A percentile compares a stretch with the other conserved stretches of the same genome.
These are phyloP conservation scores for Imbricaverruca yamaguchii DNA, from an alignment of 2,888 invertebrate genomes.

Conservation along the genomic window DNA sequence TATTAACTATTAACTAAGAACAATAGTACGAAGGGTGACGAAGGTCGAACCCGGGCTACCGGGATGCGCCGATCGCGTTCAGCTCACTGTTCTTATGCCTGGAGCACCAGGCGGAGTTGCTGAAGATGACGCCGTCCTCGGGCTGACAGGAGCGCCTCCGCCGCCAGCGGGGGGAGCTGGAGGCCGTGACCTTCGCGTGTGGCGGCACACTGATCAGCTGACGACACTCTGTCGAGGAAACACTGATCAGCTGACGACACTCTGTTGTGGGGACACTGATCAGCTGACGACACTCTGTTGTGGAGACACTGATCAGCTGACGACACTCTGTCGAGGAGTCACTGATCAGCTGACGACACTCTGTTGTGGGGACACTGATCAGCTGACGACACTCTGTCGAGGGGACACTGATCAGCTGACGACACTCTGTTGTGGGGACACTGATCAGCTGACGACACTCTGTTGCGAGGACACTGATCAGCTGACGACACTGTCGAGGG, in stretches of 20 bases:
- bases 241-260: neutral
- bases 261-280: neutral
- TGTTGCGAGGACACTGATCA: too few relatives aligned
- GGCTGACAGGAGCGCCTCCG: conserved; percentile 46
- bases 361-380: too few relatives aligned
- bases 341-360: too few relatives aligned
- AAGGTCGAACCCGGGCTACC: neutral
- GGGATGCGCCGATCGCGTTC: neutral
- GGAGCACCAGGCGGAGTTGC: conserved; percentile 48
- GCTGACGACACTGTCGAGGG: too few relatives aligned
- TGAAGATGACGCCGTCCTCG: conserved; percentile 46
- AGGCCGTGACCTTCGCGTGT: conserved; percentile 44
- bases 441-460: too few relatives aligned
- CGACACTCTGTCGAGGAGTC: too few relatives aligned
- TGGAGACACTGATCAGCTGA: too few relatives aligned
- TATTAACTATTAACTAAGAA: too few relatives aligned
- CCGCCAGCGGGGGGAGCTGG: conserved; percentile 41
- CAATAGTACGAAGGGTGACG: neutral
- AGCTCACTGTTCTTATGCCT: conserved; percentile 43
- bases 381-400: too few relatives aligned
- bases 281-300: neutral
- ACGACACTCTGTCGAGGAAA: conserved; percentile 43
- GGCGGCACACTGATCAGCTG: conserved; percentile 45
- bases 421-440: too few relatives aligned
- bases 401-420: too few relatives aligned